Base-by-base conservation (phyloP, 1,140 invertebrate genomes). In the Oreohelix idahoensis region DNA sequence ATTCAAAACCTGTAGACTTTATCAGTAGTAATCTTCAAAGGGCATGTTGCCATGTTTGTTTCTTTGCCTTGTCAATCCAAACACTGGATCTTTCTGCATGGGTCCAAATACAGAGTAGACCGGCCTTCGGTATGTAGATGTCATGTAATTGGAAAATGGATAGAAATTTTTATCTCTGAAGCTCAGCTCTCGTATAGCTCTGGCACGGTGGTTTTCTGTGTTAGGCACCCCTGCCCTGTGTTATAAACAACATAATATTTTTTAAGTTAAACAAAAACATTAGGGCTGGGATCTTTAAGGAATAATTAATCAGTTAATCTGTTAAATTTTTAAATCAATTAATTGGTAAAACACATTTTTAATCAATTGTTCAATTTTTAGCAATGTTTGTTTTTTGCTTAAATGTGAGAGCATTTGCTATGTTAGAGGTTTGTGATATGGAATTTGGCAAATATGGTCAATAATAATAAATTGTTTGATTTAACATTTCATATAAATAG, bases 21-120 rank as follows among this genome's bases (percentile, higher is more conserved):
- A 58, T 87, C 86, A 91, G 86, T 91, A 91, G 73, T 91, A 91
- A 86, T 91, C 90, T 81, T 91, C 90, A 86, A 91, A 91, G 8
- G 89, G 85, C 90, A 91, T 91, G 76, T 86, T 87, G n/a, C 90
- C 90, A 79, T 91, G 90, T 15, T 89, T 42, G 70, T 90, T 91
- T 76, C 90, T 89, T 75, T 91, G 90, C 58, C 89, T 89, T n/a
- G 87, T 90, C 13, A 91, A 78, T n/a, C 90, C 90, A 85, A 90
- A 91, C 35, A 89, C 86, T 53, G 86, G 78, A 32, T 86, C 75
- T 79, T 83, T 85, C 86, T 89, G 90, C 82, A 91, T 84, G 42
- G 89, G 90, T 17, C 90, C 90, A 86, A 82, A 89, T 45, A 90
- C 86, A 36, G 90, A 89, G 79, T 89, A 91, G 8, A 91, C 89